Conservation (phyloP, 1,140 invertebrate species). For the Orius laevigatus region DNA sequence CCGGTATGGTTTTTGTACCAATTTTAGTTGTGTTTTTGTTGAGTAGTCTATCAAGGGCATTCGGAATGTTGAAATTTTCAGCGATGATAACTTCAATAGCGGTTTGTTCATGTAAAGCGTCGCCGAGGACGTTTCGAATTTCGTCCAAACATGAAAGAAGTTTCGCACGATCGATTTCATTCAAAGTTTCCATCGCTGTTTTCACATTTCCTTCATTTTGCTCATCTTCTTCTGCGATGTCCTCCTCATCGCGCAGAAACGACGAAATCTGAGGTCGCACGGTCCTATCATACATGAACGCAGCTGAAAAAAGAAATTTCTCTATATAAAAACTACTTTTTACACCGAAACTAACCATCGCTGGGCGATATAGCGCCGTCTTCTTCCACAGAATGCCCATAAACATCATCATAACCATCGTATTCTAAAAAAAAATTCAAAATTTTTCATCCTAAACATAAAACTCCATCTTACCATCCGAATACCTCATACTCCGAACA, state of each 20-base stretch:
- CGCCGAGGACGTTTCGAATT: conserved; percentile 62
- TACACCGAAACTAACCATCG: conserved; percentile 48
- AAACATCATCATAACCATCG: conserved; percentile 79
- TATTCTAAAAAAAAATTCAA: conserved; percentile 43
- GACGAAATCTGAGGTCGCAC: conserved; percentile 42
- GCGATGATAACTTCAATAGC: conserved; percentile 46
- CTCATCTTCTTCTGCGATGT: conserved; percentile 58
- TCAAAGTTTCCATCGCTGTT: conserved; percentile 23
- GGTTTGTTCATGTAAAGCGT: conserved; percentile 48
- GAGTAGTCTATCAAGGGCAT: conserved; percentile 48
- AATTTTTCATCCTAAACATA: conserved; percentile 12
- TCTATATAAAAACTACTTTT: too few species aligned
- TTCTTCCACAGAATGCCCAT: conserved; percentile 83
- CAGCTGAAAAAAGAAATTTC: conserved; percentile 26
- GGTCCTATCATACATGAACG: conserved; percentile 71
- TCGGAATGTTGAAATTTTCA: conserved; percentile 52
- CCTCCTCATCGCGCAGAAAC: conserved; percentile 47
- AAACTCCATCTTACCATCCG: conserved; percentile 35
- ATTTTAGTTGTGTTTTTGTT: too few species aligned
- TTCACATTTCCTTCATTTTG: conserved; percentile 23
- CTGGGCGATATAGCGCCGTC: conserved; percentile 78
- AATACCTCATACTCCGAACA: conserved; percentile 54
- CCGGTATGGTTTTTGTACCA: too few species aligned
- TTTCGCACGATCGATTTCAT: conserved; percentile 49
- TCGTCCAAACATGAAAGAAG: conserved; percentile 70